A percentile compares a stretch with the other conserved stretches of the same genome.
Evolutionary conservation across 2,888 invertebrate genomes (phyloP).

Genomic region (Platycheirus rosarum): DNA sequence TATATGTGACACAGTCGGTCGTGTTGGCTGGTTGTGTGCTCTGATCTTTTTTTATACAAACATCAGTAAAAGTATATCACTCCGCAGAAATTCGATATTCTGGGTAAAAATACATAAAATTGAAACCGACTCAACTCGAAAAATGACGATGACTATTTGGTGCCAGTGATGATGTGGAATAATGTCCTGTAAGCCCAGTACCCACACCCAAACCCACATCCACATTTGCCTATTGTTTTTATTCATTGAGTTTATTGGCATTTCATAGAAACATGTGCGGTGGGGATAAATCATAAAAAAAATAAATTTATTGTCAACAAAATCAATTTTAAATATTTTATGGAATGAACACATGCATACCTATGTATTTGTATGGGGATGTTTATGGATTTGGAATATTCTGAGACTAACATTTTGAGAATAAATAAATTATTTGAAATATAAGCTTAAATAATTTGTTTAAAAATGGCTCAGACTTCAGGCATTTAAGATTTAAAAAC

Average conservation of each 20-base stretch:
- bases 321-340: slow-evolving; percentile 57
- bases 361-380: too few relatives aligned
- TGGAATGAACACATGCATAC: too few relatives aligned
- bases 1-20: too few relatives aligned
- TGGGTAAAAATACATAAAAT: slow-evolving; percentile 16
- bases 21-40: too few relatives aligned
- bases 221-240: background rate
- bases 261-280: background rate
- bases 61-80: slow-evolving; percentile 56
- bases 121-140: slow-evolving; percentile 49
- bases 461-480: too few relatives aligned
- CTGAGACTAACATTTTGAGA: too few relatives aligned
- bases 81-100: background rate
- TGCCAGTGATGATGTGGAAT: slow-evolving; percentile 50
- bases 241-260: background rate
- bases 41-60: slow-evolving; percentile 22
- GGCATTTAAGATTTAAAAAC: too few relatives aligned
- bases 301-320: slow-evolving; percentile 61
- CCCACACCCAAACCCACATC: too few relatives aligned
- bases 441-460: too few relatives aligned
- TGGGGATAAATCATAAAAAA: slow-evolving; percentile 41
- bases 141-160: slow-evolving; percentile 54
- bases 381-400: too few relatives aligned
- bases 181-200: too few relatives aligned
- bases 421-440: too few relatives aligned